Percentiles rank a stretch among this genome's conserved stretches.
Conservation (phyloP, 37 sponge, comb jelly and placozoan species). For the Diacarnus erythraeanus region DNA sequence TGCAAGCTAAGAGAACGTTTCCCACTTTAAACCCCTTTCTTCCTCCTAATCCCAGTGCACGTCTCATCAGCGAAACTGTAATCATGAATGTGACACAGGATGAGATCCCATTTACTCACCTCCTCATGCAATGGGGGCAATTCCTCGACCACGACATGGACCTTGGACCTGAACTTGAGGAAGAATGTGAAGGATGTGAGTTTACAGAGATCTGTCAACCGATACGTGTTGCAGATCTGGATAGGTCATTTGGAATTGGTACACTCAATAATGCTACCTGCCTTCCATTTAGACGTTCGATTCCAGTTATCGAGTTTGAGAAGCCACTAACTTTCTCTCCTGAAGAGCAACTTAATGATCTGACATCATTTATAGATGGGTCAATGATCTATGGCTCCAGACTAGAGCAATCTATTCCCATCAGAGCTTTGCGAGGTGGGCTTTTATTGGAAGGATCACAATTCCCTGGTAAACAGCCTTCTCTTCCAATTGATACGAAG, state of each 20-base stretch:
- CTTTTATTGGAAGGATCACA: conserved; percentile 24
- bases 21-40: conserved; percentile 27
- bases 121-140: conserved; percentile 97
- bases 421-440: conserved; percentile 51
- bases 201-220: conserved; percentile 53
- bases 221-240: conserved; percentile 48
- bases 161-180: conserved; percentile 49
- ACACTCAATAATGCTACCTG: conserved; percentile 46
- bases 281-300: conserved; percentile 57
- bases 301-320: conserved; percentile 40
- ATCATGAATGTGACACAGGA: conserved; percentile 24
- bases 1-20: conserved; percentile 23
- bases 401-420: not conserved
- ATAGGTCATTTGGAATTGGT: conserved; percentile 39
- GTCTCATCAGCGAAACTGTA: conserved; percentile 45
- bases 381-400: conserved; percentile 80
- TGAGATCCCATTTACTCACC: conserved; percentile 63
- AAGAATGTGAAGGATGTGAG: conserved; percentile 40
- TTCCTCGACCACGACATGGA: conserved; percentile 92
- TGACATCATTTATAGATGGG: conserved; percentile 77
- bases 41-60: conserved; percentile 73
- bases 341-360: conserved; percentile 73
- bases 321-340: conserved; percentile 35
- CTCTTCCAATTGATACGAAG: conserved; percentile 47
- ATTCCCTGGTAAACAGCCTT: conserved; percentile 20